Base-by-base conservation (phyloP, 2,797 vertebrate species). In the Arremon brunneinucha region DNA sequence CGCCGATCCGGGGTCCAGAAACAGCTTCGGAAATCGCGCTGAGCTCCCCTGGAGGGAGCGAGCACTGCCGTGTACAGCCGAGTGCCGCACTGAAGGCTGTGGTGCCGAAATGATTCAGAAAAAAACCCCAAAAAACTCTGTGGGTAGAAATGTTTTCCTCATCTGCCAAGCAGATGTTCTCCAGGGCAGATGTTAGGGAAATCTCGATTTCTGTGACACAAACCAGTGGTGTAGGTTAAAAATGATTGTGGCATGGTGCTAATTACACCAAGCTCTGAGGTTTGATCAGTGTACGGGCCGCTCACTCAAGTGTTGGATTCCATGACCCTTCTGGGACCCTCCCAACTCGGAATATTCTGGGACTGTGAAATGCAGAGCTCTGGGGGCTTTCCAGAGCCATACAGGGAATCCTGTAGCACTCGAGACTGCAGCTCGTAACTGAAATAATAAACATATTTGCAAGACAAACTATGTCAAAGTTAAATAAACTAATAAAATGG, bases 11-110 rank as follows among this genome's bases (percentile, higher is more conserved):
- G 39, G 6, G 18, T 1, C 1, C 20, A 3, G 2, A 6, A n/a
- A 3, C 19, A 7, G 28, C 8, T 2, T 1, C 8, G 1, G 26
- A 8, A 52, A 13, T 6, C 1, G 26, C 26, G 1, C 43, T 2
- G 1, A 17, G 5, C 8, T 12, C 24, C 30, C 0, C 0, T 2
- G 62, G 11, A 49, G 26, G 17, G 0, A 5, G 21, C 0, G 4
- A 65, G 5, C 32, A 0, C 39, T 3, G n/a, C 8, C 30, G 3
- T 4, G 63, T 2, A 3, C 30, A 18, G n/a, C 22, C 35, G 3
- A 4, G 35, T 17, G 74, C 21, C 2, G 10, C 10, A n/a, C 8
- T 2, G 49, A 22, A 30, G 14, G 5, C 11, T 18, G 12, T 35
- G 49, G 7, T 39, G 19, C 27, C 21, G 26, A 63, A 63, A 32